Base-by-base conservation (phyloP, 2,888 invertebrate genomes). In the Oxytorus armatus region DNA sequence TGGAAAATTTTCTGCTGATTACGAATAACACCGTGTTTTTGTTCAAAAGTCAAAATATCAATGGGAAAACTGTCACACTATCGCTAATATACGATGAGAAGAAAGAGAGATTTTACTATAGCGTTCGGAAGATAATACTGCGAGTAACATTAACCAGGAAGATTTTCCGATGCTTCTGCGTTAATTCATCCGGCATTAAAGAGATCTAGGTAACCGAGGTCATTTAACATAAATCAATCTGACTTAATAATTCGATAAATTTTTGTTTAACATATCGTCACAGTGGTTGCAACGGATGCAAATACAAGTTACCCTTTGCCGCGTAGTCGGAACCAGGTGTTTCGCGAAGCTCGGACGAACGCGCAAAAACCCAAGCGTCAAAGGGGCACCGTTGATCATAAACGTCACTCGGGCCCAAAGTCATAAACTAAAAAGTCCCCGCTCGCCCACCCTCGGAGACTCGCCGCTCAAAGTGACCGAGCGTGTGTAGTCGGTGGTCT, bases 371-470 rank as follows among this genome's bases (percentile, higher is more conserved):
- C 51, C 42, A 83, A 85, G 79, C 81, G 87, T 86, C 85, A 89
- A 90, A 90, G 88, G n/a, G 89, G 87, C 85, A 86, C 86, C 88
- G 86, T 86, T 77, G 81, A 85, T 83, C 89, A 87, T 90, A 90
- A 90, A 90, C 86, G 90, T 90, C 90, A 89, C 89, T 90, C 90
- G 87, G 74, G 36, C 63, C 78, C 83, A 82, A 47, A 78, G 86
- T 87, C 90, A 88, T 90, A 90, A 90, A 90, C 87, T 88, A 89
- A 89, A 89, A 88, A 81, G 23, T 7, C 14, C 47, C 63, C n/a
- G n/a, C n/a, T n/a, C n/a, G n/a, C n/a, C n/a, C n/a, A n/a, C n/a
- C n/a, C n/a, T n/a, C n/a, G 16, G n/a, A 39, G 55, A 29, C 53
- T 47, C 72, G 69, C 81, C 69, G 79, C 70, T 79, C 79, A 79